These are phyloP conservation scores for Cordilura impudica DNA, from an alignment of 2,888 invertebrate genomes.

Conservation along the genomic window DNA sequence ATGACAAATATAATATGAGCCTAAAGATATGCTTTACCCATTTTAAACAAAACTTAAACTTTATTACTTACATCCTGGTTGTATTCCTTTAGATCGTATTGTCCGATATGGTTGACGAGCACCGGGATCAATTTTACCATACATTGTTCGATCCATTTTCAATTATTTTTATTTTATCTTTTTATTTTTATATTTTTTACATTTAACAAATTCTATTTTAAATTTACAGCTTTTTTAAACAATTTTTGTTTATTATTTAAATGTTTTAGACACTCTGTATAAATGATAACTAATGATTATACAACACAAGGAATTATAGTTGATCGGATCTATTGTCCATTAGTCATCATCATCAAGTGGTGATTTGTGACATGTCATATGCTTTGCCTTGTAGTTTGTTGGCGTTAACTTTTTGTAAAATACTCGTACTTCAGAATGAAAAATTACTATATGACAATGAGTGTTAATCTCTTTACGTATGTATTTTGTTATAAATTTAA, in stretches of 20 bases:
- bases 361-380: slow-evolving; percentile 34
- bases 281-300: not conserved
- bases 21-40: not conserved
- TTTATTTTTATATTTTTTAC: slow-evolving; percentile 12
- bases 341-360: slow-evolving; percentile 16
- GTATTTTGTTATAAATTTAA: not conserved
- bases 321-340: slow-evolving; percentile 30
- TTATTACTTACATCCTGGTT: slow-evolving; percentile 90
- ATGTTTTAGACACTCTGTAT: not conserved
- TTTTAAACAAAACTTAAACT: not conserved
- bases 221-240: slow-evolving; percentile 1
- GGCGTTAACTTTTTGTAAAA: slow-evolving; percentile 23
- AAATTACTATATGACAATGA: slow-evolving; percentile 31
- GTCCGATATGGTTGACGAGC: slow-evolving; percentile 92
- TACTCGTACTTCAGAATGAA: slow-evolving; percentile 17
- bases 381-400: slow-evolving; percentile 13
- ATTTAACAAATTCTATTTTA: not conserved
- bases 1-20: too few relatives aligned
- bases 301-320: slow-evolving; percentile 9
- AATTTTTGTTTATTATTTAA: not conserved
- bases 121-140: slow-evolving; percentile 91
- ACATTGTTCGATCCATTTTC: slow-evolving; percentile 92
- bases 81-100: slow-evolving; percentile 88
- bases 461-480: slow-evolving; percentile 12
- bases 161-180: slow-evolving; percentile 17